phyloP scores from a whole-genome alignment of 1,140 invertebrate species.

The Lepidurus packardi region DNA sequence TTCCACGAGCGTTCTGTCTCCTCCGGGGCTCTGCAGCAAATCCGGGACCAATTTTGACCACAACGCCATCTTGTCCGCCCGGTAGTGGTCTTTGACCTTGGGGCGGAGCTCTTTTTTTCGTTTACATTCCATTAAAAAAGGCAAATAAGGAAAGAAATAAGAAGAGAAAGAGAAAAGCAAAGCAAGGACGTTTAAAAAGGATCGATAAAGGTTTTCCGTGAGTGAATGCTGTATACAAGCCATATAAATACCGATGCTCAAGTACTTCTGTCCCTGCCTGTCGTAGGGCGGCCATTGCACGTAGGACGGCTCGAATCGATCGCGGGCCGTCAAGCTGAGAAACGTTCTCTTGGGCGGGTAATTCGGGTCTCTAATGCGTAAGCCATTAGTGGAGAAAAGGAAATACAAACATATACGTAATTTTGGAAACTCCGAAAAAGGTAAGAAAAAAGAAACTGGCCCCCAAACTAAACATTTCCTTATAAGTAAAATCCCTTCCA shows the following conservation, averaged over 20 bases:
- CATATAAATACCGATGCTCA: constrained; percentile 62
- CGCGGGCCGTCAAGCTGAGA: constrained; percentile 55
- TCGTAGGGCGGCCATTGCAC: constrained; percentile 74
- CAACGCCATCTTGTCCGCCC: constrained; percentile 50
- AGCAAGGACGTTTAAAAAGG: neutral
- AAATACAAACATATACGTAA: constrained; percentile 23
- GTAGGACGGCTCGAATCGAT: constrained; percentile 52
- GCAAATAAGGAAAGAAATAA: constrained; percentile 24
- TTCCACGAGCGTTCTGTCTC: neutral
- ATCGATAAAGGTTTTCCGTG: neutral
- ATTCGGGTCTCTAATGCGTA: constrained; percentile 62
- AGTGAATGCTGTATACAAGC: constrained; percentile 25
- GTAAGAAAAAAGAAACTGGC: neutral
- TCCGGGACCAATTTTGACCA: constrained; percentile 54
- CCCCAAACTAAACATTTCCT: neutral
- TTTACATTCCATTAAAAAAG: constrained; percentile 30
- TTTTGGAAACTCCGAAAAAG: neutral
- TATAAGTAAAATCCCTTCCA: no score
- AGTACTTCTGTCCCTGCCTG: constrained; percentile 60
- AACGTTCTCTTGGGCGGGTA: constrained; percentile 54
- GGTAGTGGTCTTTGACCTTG: constrained; percentile 49
- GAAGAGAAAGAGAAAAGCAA: constrained; percentile 24
- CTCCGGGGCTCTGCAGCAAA: constrained; percentile 39
- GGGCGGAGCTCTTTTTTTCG: constrained; percentile 38
- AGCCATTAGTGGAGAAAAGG: constrained; percentile 17